Evolutionary conservation across 1,140 invertebrate genomes (phyloP), one percentile per base, ranked within the genome.

Genomic region (Pararge aegeria): DNA sequence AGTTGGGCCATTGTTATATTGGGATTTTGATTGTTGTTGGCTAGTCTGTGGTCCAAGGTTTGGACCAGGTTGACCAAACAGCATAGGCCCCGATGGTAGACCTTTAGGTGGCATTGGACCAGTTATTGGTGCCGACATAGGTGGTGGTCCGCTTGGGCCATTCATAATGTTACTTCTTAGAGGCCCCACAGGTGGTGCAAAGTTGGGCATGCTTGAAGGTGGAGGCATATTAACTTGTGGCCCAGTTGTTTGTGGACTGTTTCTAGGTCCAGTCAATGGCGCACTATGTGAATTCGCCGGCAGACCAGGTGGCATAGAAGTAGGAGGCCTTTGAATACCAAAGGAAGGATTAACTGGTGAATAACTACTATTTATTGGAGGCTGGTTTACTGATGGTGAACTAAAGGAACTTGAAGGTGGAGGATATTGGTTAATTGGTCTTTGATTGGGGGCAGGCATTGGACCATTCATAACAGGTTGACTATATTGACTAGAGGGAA

Each of bases 401-500:
- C 61, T 77, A 60, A 75, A 80, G 24, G 69, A 61, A 63, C 55
- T 75, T 42, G 83, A 74, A 29, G 73, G 60, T 34, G 60, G 55
- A 44, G 76, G 72, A 68, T 73, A 78, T 64, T 75, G 79, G 53
- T 54, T 71, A 9, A 60, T 40, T 44, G 19, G 66, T 64, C 44
- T 57, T 62, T 40, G 44, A 38, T 42, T 15, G 15, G 55, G 54
- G 37, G 30, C 61, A 59, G 37, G 21, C 48, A 30, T 52, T 19
- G 85, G 85, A 0, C 83, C 83, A 80, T 87, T 89, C 15, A 75
- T 62, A 19, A 82, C 37, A 53, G 80, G 74, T 68, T 86, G 83
- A 64, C 70, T 80, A 55, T 64, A 76, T 60, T 87, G 83, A 84
- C 78, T 90, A 84, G 87, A 82, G 56, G 87, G 67, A 70, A 83